A percentile compares a stretch with the other conserved stretches of the same genome.
These are phyloP conservation scores for Cygnus olor DNA, from an alignment of 2,797 vertebrate species.

Conservation along the genomic window DNA sequence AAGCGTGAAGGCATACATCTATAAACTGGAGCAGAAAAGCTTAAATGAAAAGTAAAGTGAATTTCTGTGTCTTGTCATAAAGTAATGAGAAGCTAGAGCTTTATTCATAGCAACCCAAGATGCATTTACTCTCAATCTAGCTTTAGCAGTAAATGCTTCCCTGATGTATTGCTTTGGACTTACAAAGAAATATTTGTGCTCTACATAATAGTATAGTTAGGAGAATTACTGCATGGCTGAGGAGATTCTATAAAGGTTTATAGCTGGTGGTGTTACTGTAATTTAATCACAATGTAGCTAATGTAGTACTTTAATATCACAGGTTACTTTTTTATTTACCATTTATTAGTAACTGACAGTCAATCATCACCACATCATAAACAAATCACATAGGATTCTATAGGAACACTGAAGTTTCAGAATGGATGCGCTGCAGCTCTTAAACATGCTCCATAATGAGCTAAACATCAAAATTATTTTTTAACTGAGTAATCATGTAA, in stretches of 20 bases:
- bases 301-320: constrained; percentile 82
- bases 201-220: constrained; percentile 84
- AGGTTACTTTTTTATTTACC: constrained; percentile 84
- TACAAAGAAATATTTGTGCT: constrained; percentile 89
- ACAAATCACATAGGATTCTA: constrained; percentile 77
- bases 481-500: constrained; percentile 57
- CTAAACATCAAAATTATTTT: constrained; percentile 61
- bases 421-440: constrained; percentile 35
- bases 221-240: constrained; percentile 83
- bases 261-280: constrained; percentile 82
- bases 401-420: constrained; percentile 65
- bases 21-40: constrained; percentile 84
- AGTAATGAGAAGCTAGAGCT: constrained; percentile 89
- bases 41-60: constrained; percentile 91
- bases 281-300: constrained; percentile 85
- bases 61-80: constrained; percentile 90
- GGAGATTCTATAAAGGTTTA: constrained; percentile 84
- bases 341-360: constrained; percentile 85
- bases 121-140: constrained; percentile 84
- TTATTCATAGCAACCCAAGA: constrained; percentile 85
- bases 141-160: constrained; percentile 81
- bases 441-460: constrained; percentile 49
- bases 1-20: constrained; percentile 88
- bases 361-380: constrained; percentile 84
- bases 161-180: constrained; percentile 87